phyloP scores from a whole-genome alignment of 2,888 invertebrate genomes.

The Plemyria rubiginata region DNA sequence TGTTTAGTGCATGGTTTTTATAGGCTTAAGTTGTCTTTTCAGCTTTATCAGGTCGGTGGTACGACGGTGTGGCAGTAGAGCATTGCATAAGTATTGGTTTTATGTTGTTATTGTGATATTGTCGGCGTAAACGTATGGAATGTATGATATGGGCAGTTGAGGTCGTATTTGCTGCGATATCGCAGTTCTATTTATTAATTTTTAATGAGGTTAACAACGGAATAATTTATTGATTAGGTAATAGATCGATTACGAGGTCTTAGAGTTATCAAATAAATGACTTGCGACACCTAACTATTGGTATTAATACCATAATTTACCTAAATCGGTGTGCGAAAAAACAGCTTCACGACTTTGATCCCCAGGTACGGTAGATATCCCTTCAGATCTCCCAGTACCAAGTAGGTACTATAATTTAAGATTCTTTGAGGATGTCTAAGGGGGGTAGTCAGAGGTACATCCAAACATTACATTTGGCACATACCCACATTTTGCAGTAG shows the following conservation, averaged over 20 bases:
- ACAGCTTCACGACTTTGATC: too few relatives aligned
- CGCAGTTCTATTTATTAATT: conserved; percentile 67
- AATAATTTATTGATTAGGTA: conserved; percentile 35
- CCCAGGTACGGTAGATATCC: too few relatives aligned
- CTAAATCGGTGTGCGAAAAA: too few relatives aligned
- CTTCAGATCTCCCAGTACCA: too few relatives aligned
- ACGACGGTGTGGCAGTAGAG: conserved; percentile 82
- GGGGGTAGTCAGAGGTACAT: too few relatives aligned
- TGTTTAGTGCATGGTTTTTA: conserved; percentile 85
- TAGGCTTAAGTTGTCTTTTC: conserved; percentile 84
- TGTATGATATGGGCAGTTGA: conserved; percentile 77
- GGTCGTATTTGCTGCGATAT: conserved; percentile 69
- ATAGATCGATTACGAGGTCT: conserved; percentile 24
- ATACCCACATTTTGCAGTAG: too few relatives aligned
- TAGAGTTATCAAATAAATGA: conserved; percentile 26
- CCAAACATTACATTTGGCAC: too few relatives aligned
- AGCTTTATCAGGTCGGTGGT: conserved; percentile 84
- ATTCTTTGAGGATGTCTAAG: too few relatives aligned
- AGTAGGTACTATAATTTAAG: too few relatives aligned
- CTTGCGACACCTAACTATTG: conserved; percentile 11
- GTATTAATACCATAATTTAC: too few relatives aligned
- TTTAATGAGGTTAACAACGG: conserved; percentile 59
- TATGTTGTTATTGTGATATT: conserved; percentile 84
- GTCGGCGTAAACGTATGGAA: conserved; percentile 80
- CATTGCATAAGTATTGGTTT: conserved; percentile 84